Conservation (phyloP, 2,888 invertebrate genomes). For the Trypoxylon attenuatum region DNA sequence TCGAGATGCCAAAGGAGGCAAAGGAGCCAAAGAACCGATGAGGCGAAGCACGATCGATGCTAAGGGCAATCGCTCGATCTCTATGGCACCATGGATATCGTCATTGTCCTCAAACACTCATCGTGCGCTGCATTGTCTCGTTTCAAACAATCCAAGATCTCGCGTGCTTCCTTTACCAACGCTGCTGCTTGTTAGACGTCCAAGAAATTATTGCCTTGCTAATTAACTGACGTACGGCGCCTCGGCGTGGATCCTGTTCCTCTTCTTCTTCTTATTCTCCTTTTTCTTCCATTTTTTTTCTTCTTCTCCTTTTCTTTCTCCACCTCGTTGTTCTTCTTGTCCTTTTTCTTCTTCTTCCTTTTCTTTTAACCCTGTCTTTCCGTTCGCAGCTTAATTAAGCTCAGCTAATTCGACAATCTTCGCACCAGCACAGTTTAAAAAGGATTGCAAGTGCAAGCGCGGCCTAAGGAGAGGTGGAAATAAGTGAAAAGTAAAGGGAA, state of each 20-base stretch:
- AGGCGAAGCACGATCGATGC: conserved; percentile 22
- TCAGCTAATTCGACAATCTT: conserved; percentile 46
- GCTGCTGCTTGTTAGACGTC: conserved; percentile 53
- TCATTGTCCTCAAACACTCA: conserved; percentile 40
- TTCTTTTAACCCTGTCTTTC: too few relatives aligned
- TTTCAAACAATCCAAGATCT: conserved; percentile 42
- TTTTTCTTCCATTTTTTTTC: not conserved
- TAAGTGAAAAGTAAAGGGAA: too few relatives aligned
- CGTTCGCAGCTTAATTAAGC: conserved; percentile 35
- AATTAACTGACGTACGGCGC: conserved; percentile 51
- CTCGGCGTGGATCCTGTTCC: conserved; percentile 7
- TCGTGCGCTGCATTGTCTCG: conserved; percentile 47
- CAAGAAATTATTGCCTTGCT: conserved; percentile 62
- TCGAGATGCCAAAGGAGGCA: conserved; percentile 21
- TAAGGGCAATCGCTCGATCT: conserved; percentile 41
- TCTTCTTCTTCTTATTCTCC: conserved; percentile 3
- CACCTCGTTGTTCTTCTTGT: not conserved
- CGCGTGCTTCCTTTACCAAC: conserved; percentile 39
- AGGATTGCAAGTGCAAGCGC: too few relatives aligned
- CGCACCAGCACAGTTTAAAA: conserved; percentile 28
- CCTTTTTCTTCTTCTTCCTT: too few relatives aligned
- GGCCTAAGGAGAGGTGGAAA: too few relatives aligned
- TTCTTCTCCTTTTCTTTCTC: not conserved
- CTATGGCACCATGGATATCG: conserved; percentile 13
- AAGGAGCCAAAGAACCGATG: conserved; percentile 18